Evolutionary conservation across 2,113 vertebrate genomes (phyloP).

Genomic region (Melanotaenia duboulayi): DNA sequence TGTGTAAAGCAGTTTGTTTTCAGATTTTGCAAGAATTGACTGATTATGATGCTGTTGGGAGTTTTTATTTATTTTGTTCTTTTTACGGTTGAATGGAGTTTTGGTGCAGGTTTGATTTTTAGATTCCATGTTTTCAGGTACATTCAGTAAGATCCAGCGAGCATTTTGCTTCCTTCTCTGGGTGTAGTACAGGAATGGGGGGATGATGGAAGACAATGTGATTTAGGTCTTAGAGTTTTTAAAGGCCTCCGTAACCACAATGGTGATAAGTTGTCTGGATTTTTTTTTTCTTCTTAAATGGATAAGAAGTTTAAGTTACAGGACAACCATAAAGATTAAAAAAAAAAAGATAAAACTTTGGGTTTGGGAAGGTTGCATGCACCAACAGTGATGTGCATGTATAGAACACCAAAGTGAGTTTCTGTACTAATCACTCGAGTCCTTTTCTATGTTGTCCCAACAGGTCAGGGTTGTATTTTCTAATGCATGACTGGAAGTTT

Average conservation of each 20-base stretch:
- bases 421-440: slow-evolving; percentile 56
- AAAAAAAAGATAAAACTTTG: slow-evolving; percentile 5
- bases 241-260: slow-evolving; percentile 15
- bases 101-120: slow-evolving; percentile 9
- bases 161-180: slow-evolving; percentile 14
- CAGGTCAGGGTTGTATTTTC: slow-evolving; percentile 66
- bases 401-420: slow-evolving; percentile 72
- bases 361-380: slow-evolving; percentile 64
- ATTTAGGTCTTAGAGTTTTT: slow-evolving; percentile 24
- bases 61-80: no score
- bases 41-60: background rate
- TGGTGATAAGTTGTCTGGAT: slow-evolving; percentile 47
- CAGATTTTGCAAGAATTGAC: background rate
- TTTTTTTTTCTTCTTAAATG: slow-evolving; percentile 18
- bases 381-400: slow-evolving; percentile 65
- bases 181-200: background rate
- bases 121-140: slow-evolving; percentile 58
- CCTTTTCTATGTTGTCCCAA: slow-evolving; percentile 50
- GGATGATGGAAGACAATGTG: background rate
- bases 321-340: slow-evolving; percentile 17
- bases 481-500: slow-evolving; percentile 74
- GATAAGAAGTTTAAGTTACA: slow-evolving; percentile 24
- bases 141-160: slow-evolving; percentile 45
- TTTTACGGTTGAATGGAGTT: background rate
- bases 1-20: slow-evolving; percentile 3